Evolutionary conservation across 2,797 vertebrate species (phyloP), one percentile per base, ranked within the genome.

Genomic region (Rhabdophis nuchalis): DNA sequence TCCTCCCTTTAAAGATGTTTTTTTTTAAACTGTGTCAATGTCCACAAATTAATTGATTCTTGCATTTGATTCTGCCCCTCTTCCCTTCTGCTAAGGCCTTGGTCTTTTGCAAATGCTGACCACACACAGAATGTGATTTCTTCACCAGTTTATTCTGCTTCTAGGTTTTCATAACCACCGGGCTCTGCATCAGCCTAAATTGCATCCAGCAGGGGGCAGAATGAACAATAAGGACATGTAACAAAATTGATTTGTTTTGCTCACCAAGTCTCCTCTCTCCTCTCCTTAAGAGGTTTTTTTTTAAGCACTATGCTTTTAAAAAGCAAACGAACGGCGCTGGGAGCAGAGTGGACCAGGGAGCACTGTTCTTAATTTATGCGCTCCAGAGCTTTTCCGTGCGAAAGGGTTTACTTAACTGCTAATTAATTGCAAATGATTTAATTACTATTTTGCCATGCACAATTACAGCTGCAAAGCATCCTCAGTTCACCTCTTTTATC

Each of bases 371-470:
- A 36, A 27, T 0, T 92, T 85, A 90, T 1, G 0, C 2, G 58
- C 77, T 53, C 50, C 92, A 87, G 64, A 93, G 94, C 58, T 92
- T 77, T 89, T 72, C 89, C 85, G 52, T 3, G 92, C 95, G 89
- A 92, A 88, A 94, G 85, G 92, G 89, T 95, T 95, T 94, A 93
- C 93, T 94, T 93, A 95, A 95, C 94, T 95, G 32, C 93, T 96
- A 97, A 97, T 97, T 95, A 95, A 95, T 95, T 94, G 97, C 95
- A 96, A 96, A 96, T 92, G 14, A 93, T 93, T 97, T 97, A 97
- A 97, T 97, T 95, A 95, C 95, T 96, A 89, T 96, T 95, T 96
- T 95, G 94, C 94, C 94, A 64, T 41, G 95, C 92, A 91, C 90
- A 91, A 95, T 94, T 96, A 94, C 93, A 91, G 94, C 94, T 77